Base-by-base conservation (phyloP, 53 echinoderm and acorn worm species). In the Paracentrotus lividus region DNA sequence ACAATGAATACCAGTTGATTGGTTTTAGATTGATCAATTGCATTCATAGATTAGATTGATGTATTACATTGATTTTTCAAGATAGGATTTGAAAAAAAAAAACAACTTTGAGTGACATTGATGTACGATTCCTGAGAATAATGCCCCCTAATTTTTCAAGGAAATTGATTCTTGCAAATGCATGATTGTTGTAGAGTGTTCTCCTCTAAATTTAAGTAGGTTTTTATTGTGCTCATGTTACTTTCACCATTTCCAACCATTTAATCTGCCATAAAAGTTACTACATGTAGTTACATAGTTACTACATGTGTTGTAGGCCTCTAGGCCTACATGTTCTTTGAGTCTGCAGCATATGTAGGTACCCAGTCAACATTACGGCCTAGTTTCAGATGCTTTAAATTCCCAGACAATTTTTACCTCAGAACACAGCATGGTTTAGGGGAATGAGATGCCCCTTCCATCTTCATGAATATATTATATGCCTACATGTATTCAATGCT, bases 381-480 rank as follows among this genome's bases (percentile, higher is more conserved):
- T 72, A 38, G 72, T 72, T 72, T 18, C 36, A 72, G 72, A 72
- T 72, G 36, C 72, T 72, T 72, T 40, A 21, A 72, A 72, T 72
- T 72, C 72, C 72, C 72, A 72, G 40, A 72, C 72, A 72, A 38
- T 72, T 72, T 38, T 36, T 7, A 38, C 72, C 72, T 40, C 36
- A 72, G 40, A 72, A 72, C 72, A 38, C 72, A 40, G 72, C 72
- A 72, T 40, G 72, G 72, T 72, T 72, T 40, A 36, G 40, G 18
- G 18, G 72, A 72, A 32, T 72, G 72, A 40, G 40, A 72, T 38
- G 9, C 34, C 67, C 51, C 51, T 12, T 12, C 51, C 51, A 6
- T 12, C 51, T 12, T 12, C 51, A 51, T 51, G 7, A 12, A 67
- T 32, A 9, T 61, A 8, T 3, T n/a, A 61, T n/a, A 18, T 8